Percentiles rank a stretch among this genome's conserved stretches.
Evolutionary conservation across 2,797 vertebrate species (phyloP).

Genomic region (Hemitrygon akajei): DNA sequence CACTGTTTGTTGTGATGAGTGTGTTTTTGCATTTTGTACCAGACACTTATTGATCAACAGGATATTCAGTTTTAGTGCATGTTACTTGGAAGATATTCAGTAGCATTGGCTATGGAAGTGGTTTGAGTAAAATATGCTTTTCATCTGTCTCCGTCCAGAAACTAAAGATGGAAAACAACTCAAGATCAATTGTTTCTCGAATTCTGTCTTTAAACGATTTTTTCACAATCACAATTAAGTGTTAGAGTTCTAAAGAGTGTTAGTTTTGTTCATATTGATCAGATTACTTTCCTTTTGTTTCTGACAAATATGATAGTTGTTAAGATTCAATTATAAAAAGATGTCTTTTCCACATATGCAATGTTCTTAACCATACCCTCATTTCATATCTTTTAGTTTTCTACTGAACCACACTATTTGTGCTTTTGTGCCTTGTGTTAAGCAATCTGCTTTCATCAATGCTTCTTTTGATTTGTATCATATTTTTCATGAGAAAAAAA

Average conservation of each 20-base stretch:
- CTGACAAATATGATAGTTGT: background rate
- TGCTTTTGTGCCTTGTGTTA: background rate
- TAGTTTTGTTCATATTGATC: background rate
- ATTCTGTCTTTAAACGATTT: background rate
- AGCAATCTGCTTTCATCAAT: background rate
- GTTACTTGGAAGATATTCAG: background rate
- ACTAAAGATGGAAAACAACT: background rate
- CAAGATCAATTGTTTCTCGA: background rate
- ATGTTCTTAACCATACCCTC: background rate
- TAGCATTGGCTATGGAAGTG: background rate
- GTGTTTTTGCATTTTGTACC: background rate
- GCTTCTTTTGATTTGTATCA: background rate
- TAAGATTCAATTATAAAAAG: background rate
- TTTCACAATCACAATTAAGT: background rate
- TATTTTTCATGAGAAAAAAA: background rate
- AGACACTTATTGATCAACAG: background rate
- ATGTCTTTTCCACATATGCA: background rate
- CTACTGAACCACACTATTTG: background rate
- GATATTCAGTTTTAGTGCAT: background rate
- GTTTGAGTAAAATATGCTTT: background rate
- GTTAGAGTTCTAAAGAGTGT: too few relatives aligned
- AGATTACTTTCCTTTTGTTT: background rate
- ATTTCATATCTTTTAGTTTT: constrained; percentile 11
- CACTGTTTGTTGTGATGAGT: background rate
- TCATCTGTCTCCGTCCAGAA: background rate